Percentiles rank a stretch among this genome's conserved stretches.
Conservation (phyloP, 2,113 vertebrate genomes). For the Phrynocephalus versicolor region DNA sequence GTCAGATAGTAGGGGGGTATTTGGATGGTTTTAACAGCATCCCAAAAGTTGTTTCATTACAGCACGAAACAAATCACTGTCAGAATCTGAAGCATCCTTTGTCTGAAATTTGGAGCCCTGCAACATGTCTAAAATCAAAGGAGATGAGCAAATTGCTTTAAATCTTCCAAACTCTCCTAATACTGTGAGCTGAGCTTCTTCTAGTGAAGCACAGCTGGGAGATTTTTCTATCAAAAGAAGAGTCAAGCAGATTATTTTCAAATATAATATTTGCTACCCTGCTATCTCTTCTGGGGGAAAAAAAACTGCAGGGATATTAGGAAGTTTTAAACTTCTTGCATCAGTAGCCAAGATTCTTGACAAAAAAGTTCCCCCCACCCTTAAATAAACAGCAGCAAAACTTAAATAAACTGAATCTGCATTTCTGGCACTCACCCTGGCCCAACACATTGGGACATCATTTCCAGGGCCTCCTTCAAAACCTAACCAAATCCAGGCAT, state of each 20-base stretch:
- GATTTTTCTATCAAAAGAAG: slow-evolving; percentile 62
- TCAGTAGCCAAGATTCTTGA: slow-evolving; percentile 30
- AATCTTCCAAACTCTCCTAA: slow-evolving; percentile 59
- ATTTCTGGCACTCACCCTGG: not conserved
- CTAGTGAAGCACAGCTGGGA: slow-evolving; percentile 55
- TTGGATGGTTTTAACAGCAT: not conserved
- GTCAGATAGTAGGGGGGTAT: not conserved
- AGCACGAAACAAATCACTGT: not conserved
- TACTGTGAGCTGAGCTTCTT: slow-evolving; percentile 53
- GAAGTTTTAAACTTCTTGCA: slow-evolving; percentile 49
- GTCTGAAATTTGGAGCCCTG: not conserved
- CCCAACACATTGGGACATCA: not conserved
- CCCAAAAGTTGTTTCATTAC: slow-evolving; percentile 3
- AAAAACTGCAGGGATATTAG: slow-evolving; percentile 55
- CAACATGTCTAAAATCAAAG: slow-evolving; percentile 64
- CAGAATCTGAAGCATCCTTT: not conserved
- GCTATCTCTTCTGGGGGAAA: slow-evolving; percentile 62
- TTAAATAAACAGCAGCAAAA: slow-evolving; percentile 29
- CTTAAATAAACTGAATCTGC: slow-evolving; percentile 5
- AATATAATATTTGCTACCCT: slow-evolving; percentile 51
- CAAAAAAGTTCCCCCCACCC: no score
- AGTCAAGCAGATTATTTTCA: slow-evolving; percentile 59
- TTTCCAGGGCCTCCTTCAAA: slow-evolving; percentile 32
- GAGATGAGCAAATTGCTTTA: slow-evolving; percentile 55
- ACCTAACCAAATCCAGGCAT: slow-evolving; percentile 8